Conservation (phyloP, 2,113 vertebrate genomes). For the Scytalopus superciliaris region DNA sequence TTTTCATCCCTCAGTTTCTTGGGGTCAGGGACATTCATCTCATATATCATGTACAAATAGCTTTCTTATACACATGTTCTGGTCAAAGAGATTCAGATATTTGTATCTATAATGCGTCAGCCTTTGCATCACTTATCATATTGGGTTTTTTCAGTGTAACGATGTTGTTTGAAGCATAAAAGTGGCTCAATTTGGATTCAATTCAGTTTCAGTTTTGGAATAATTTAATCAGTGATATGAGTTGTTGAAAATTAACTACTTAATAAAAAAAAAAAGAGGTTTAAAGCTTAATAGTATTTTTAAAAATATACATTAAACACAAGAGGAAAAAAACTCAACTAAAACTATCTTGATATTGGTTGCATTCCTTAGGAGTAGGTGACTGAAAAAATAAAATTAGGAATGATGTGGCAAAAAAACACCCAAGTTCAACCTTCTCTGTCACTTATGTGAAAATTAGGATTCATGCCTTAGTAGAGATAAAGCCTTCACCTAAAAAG, state of each 20-base stretch:
- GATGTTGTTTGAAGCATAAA: not conserved
- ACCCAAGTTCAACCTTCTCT: fast-evolving
- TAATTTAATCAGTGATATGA: not conserved
- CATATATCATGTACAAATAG: not conserved
- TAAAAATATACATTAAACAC: not conserved
- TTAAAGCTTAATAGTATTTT: too few species aligned
- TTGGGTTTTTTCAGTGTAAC: not conserved
- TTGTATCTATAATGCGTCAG: not conserved
- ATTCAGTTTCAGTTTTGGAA: not conserved
- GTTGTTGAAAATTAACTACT: not conserved
- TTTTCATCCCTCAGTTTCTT: not conserved
- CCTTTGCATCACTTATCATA: not conserved
- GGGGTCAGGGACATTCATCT: not conserved
- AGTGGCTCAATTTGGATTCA: not conserved
- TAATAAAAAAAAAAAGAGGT: too few species aligned
- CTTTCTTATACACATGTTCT: not conserved
- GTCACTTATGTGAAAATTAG: not conserved
- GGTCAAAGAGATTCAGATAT: not conserved
- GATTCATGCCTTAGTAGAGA: not conserved
- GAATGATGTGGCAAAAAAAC: not conserved
- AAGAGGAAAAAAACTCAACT: not conserved
- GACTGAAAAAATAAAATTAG: not conserved
- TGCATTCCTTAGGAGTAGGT: fast-evolving
- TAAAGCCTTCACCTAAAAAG: not conserved
- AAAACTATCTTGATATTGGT: not conserved